Conservation (phyloP, 30 jellyfish, hydroid and myxozoan species). For the Chironex yamaguchii region DNA sequence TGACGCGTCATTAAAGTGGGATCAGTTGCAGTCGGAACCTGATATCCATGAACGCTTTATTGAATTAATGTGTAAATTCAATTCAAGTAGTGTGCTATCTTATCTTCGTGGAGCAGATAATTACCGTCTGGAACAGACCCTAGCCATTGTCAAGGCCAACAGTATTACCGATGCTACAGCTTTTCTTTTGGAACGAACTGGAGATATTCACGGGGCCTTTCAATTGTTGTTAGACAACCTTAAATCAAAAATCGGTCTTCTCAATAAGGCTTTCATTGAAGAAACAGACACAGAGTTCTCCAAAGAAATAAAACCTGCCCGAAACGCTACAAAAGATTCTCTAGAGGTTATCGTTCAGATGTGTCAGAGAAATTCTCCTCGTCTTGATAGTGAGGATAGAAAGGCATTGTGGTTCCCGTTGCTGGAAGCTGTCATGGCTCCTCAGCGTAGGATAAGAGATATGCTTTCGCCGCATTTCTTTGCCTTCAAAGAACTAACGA, state of each 20-base stretch:
- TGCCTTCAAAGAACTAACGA: constrained; percentile 92
- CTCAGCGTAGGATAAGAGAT: constrained; percentile 89
- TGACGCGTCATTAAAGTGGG: constrained; percentile 18
- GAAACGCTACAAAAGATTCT: constrained; percentile 55
- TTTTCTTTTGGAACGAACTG: constrained; percentile 87
- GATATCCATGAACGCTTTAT: constrained; percentile 83
- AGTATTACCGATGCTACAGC: constrained; percentile 89
- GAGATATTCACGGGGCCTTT: constrained; percentile 91
- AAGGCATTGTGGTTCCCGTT: constrained; percentile 97
- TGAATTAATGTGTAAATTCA: constrained; percentile 88
- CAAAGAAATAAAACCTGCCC: constrained; percentile 61
- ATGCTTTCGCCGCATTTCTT: constrained; percentile 86
- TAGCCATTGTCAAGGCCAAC: constrained; percentile 79
- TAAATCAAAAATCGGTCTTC: constrained; percentile 65
- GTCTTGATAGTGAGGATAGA: constrained; percentile 91
- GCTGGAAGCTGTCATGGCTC: constrained; percentile 96
- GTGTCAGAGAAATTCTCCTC: constrained; percentile 88
- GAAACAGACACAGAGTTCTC: constrained; percentile 63
- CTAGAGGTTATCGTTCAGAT: constrained; percentile 60
- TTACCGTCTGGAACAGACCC: constrained; percentile 90
- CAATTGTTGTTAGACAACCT: constrained; percentile 75
- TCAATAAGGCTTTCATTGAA: constrained; percentile 65
- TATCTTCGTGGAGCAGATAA: constrained; percentile 85
- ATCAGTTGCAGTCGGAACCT: constrained; percentile 52
- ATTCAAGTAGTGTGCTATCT: constrained; percentile 77